Evolutionary conservation across 1,140 invertebrate species (phyloP), one percentile per base, ranked within the genome.

Genomic region (Magallana ariakensis): DNA sequence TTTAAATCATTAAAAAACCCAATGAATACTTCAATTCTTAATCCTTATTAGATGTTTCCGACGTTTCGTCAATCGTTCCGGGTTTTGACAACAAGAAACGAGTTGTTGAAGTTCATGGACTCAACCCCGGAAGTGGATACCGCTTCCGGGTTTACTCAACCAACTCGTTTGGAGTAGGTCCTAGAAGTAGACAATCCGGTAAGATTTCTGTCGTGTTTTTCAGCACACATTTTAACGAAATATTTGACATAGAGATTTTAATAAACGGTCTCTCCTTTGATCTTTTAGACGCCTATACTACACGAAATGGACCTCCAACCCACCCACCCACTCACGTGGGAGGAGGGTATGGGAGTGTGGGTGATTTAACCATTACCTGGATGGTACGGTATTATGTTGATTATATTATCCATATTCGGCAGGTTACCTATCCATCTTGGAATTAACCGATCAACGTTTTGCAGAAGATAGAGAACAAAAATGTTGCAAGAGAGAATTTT

Each of bases 111-210:
- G 84, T 95, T 0, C 84, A 10, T 9, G 90, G 88, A 9, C 94
- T 99, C 4, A 96, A 96, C 86, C 98, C 98, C 0, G 98, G 97
- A 96, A 97, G 97, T 0, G 96, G 96, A 0, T 99, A 99, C 93
- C 97, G 98, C 92, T 99, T 99, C 93, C 96, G 98, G 87, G 97
- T 99, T 1, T 95, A 96, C 87, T 98, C 98, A 15, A 96, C 96
- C 15, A 99, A 99, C 94, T 95, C 96, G 89, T 95, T 97, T 33
- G 98, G 98, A 9, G 96, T 96, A 86, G 95, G 95, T 58, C 15
- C 82, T 19, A 93, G 93, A 10, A 95, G 95, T 84, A 90, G 91
- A 81, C 90, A 94, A 0, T 95, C 95, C 85, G 93, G 95, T 92
- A 85, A 90, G 87, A 94, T 22, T 1, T 1, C 54, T 9, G 8